Conservation (phyloP, 2,113 vertebrate species). For the Pipra filicauda region DNA sequence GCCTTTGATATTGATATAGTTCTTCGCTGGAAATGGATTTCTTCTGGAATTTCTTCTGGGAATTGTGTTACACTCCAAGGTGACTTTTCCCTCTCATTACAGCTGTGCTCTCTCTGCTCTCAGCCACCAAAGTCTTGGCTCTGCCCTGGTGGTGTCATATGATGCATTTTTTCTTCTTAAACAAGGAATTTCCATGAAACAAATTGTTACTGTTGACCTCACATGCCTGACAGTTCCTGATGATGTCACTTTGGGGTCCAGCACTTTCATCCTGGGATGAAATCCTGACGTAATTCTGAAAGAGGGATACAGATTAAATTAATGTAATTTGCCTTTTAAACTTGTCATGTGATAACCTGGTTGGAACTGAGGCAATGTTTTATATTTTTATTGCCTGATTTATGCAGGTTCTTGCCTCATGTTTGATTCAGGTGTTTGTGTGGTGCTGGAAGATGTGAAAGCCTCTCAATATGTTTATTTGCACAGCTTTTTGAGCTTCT, state of each 20-base stretch:
- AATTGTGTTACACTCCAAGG: conserved; percentile 44
- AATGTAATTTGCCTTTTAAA: background rate
- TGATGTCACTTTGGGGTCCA: background rate
- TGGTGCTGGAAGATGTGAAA: background rate
- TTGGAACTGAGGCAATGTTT: background rate
- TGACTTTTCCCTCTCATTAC: conserved; percentile 13
- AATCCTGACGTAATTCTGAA: background rate
- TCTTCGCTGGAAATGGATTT: conserved; percentile 43
- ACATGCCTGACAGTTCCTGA: background rate
- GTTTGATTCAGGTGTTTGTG: background rate
- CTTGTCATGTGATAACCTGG: background rate
- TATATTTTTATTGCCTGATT: background rate
- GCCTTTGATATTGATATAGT: conserved; percentile 2
- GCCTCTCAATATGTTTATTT: background rate
- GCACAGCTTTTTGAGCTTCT: background rate
- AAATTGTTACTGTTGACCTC: background rate
- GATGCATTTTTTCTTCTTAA: background rate
- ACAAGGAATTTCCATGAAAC: background rate
- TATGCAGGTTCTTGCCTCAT: background rate
- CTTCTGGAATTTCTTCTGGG: conserved; percentile 6
- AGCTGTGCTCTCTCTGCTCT: background rate
- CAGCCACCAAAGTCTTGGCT: background rate
- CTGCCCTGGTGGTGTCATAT: background rate
- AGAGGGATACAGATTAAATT: background rate
- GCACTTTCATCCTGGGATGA: background rate